Percentiles rank a stretch among this genome's conserved stretches.
Conservation (phyloP, 1,140 invertebrate genomes). For the Drosophila murphyi region DNA sequence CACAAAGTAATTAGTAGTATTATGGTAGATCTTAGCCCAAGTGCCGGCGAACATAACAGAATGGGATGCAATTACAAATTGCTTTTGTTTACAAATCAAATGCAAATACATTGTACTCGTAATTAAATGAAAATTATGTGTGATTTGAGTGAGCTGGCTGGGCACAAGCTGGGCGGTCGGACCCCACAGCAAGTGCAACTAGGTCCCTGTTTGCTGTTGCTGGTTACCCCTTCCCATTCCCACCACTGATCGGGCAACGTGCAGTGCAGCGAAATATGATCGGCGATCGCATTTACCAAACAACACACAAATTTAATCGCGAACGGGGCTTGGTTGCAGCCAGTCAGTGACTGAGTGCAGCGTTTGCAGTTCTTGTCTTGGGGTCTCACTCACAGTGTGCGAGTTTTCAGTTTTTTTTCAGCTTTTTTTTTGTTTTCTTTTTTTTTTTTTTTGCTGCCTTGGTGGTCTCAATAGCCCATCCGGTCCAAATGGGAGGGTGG, state of each 20-base stretch:
- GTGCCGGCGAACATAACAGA: slow-evolving; percentile 12
- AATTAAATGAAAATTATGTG: slow-evolving; percentile 69
- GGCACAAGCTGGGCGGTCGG: slow-evolving; percentile 57
- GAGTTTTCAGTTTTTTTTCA: slow-evolving; percentile 45
- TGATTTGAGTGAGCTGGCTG: slow-evolving; percentile 23
- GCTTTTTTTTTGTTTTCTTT: slow-evolving; percentile 25
- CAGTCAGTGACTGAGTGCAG: slow-evolving; percentile 39
- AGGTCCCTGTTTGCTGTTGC: neutral
- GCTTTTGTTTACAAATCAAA: slow-evolving; percentile 64
- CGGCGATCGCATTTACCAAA: slow-evolving; percentile 70
- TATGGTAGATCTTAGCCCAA: neutral
- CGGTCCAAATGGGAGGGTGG: slow-evolving; percentile 45
- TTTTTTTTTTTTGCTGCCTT: slow-evolving; percentile 56
- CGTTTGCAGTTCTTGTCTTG: slow-evolving; percentile 56
- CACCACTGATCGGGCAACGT: neutral
- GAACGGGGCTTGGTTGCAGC: slow-evolving; percentile 7
- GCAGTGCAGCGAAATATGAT: slow-evolving; percentile 67
- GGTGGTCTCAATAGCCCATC: slow-evolving; percentile 81
- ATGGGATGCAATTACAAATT: slow-evolving; percentile 55
- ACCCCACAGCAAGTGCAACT: slow-evolving; percentile 50
- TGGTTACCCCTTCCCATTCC: neutral
- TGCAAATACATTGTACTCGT: slow-evolving; percentile 59
- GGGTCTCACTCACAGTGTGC: slow-evolving; percentile 52
- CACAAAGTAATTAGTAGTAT: neutral
- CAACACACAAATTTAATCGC: slow-evolving; percentile 60